Base-by-base conservation (phyloP, 2,113 vertebrate species). In the Rhinopomastus cyanomelas region DNA sequence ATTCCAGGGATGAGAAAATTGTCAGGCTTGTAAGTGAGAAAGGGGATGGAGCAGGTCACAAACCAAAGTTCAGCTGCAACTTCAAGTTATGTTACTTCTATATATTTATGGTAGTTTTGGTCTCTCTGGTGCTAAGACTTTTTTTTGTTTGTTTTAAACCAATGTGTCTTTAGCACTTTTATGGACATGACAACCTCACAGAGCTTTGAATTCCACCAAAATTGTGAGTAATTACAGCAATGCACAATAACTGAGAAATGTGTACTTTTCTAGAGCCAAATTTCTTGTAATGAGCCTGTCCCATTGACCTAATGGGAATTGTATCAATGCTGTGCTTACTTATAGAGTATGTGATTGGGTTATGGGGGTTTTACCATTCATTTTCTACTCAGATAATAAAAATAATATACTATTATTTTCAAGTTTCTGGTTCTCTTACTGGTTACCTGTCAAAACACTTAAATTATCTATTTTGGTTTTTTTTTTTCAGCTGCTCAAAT, bases 401-500 rank as follows among this genome's bases (percentile, higher is more conserved):
- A 72, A 64, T 56, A 69, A 69, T 29, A 5, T 79, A 9, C 75
- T 71, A 32, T 37, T 65, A 22, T 71, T 8, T 37, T 79, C 12
- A 32, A 4, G 0, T 27, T 88, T 88, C 76, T 74, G 3, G 5
- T 73, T 92, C 49, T 81, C 4, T 0, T 66, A 42, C 55, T 6
- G 7, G 14, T 55, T 88, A 91, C 44, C 53, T 75, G 53, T 67
- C 48, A 81, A 49, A 74, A 74, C 39, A 27, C 52, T 85, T 81
- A 20, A 78, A 14, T 15, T 84, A 36, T 2, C 21, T 86, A 4
- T 66, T 76, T 74, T 71, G 36, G 6, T 7, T 15, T 81, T 86
- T 84, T n/a, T 16, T 81, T 89, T 92, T 79, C 55, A 89, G 32
- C 71, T 94, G 42, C 51, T 8, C 30, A 91, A 67, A 44, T 79